Evolutionary conservation across 1,140 invertebrate genomes (phyloP), one percentile per base, ranked within the genome.

Genomic region (Drosophila lacertosa): DNA sequence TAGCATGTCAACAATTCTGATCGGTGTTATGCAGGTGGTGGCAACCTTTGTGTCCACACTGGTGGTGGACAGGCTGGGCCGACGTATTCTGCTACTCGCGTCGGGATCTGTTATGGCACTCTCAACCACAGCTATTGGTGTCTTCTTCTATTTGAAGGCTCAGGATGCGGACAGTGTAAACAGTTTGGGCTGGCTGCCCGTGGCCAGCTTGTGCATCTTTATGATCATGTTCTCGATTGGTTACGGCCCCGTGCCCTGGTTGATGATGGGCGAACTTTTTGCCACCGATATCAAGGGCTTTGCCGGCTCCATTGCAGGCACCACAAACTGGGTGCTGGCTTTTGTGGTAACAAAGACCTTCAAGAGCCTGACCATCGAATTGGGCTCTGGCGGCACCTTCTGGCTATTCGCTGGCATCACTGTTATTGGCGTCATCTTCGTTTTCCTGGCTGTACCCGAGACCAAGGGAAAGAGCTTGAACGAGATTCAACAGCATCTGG

Each of bases 401-500:
- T 97, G 95, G 94, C 90, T 97, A 15, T 98, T 97, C 88, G 94
- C 95, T 4, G 93, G 92, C 3, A 92, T 97, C 44, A 95, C 96
- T 54, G 89, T 94, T 0, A 2, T 96, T 9, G 95, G 95, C 5
- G 93, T 94, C 26, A 50, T 96, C 2, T 96, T 98, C 71, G 94
- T 97, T n/a, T 94, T 94, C 69, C 92, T 96, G 42, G 89, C 96
- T 13, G 94, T 98, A 4, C 96, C 97, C 0, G 97, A 99, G 92
- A 98, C 97, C 0, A 98, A 98, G 92, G 97, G 97, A 7, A 97
- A 97, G 91, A 95, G 94, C 35, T 92, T 97, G 3, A 95, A 97
- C 51, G 95, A 98, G 91, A 97, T 98, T 78, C 95, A 96, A 90
- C 79, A 91, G 3, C 92, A 95, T 74, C 89, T 96, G 11, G 91